Conservation (phyloP, 1,140 invertebrate species). For the Grapholita molesta region DNA sequence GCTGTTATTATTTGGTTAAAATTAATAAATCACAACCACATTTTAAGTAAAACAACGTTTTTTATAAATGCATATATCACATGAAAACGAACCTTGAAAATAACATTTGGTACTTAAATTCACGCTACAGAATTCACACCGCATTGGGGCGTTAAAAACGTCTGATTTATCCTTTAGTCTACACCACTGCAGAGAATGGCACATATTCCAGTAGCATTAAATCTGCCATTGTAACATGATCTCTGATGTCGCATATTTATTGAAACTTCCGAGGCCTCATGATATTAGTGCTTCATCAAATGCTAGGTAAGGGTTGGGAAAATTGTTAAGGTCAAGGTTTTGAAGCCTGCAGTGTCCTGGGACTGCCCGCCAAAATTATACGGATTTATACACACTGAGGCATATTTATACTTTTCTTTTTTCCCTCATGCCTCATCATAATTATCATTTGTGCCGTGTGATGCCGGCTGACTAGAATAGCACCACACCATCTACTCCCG, state of each 20-base stretch:
- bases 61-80: too few species aligned
- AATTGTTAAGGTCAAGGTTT: neutral
- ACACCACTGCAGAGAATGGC: neutral
- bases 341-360: constrained; percentile 12
- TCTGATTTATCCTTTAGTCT: constrained; percentile 5
- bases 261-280: neutral
- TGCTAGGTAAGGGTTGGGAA: neutral
- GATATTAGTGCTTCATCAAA: neutral
- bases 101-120: neutral
- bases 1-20: too few species aligned
- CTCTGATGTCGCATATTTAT: neutral
- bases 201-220: neutral
- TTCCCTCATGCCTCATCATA: too few species aligned
- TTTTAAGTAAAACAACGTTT: too few species aligned
- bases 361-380: neutral
- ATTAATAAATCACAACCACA: too few species aligned
- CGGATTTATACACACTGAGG: neutral
- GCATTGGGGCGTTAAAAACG: neutral
- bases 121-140: neutral
- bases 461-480: too few species aligned
- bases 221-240: neutral
- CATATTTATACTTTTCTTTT: too few species aligned
- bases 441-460: too few species aligned
- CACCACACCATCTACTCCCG: too few species aligned
- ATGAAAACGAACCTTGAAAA: neutral